Base-by-base conservation (phyloP, 1,140 invertebrate species). In the Trichonephila inaurata region DNA sequence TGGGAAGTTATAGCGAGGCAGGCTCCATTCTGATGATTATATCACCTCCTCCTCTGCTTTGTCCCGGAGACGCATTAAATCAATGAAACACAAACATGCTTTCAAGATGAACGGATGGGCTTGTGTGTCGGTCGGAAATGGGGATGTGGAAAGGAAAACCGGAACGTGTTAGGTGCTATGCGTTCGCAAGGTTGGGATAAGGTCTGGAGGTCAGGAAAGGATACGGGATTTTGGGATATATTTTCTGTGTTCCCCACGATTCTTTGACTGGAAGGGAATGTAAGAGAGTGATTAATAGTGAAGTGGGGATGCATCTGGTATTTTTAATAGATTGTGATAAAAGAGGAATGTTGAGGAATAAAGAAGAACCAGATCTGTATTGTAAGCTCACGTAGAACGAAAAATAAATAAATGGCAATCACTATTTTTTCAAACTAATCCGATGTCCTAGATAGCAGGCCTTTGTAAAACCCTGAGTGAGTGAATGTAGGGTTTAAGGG, bases 81-180 rank as follows among this genome's bases (percentile, higher is more conserved):
- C 89, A 91, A 91, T 91, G 89, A 82, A 91, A 91, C 89, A 91
- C 69, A 91, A 91, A 91, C 89, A 91, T 82, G 89, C 89, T 91
- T 91, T 91, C 89, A 82, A 81, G 89, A 91, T 91, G 89, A 91
- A 91, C 24, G 28, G 89, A 89, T 28, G 51, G 51, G 69, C 24
- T 66, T 51, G 62, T 21, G 61, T 60, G 69, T 91, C 58, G 58
- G 69, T 18, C 61, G 14, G 40, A 89, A 88, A 72, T 66, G 61
- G 28, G 88, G 60, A 89, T 69, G 60, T 19, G 21, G 66, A 18
- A 64, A 61, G 21, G 66, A 28, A 40, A 61, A 64, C 64, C 18
- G 51, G 61, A 61, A 88, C 61, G 86, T 88, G 86, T 88, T 88
- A 33, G 86, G 8, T 21, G 28, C 51, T 51, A 5, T 51, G 51